A percentile compares a stretch with the other conserved stretches of the same genome.
phyloP scores from a whole-genome alignment of 2,113 vertebrate species.

The Oncorhynchus clarkii region DNA sequence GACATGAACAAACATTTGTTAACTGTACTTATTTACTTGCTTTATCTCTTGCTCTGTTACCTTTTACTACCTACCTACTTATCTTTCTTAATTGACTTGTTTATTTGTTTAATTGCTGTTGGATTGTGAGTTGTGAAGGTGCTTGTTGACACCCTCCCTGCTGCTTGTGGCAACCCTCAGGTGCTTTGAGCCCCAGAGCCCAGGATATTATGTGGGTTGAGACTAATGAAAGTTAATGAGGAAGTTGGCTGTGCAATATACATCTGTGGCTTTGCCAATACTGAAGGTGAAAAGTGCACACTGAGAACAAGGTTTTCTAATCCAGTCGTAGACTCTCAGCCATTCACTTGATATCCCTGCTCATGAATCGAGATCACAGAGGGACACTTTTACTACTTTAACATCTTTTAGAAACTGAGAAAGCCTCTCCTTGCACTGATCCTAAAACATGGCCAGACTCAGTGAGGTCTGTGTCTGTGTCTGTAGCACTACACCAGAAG shows the following conservation, averaged over 20 bases:
- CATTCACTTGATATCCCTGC: background rate
- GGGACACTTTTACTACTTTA: no score
- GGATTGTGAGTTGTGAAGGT: constrained; percentile 35
- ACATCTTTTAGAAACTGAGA: background rate
- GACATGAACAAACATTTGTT: constrained; percentile 20
- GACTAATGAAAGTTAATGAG: constrained; percentile 59
- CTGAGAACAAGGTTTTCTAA: constrained; percentile 39
- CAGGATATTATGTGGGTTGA: constrained; percentile 28
- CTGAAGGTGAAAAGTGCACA: constrained; percentile 43
- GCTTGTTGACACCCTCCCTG: constrained; percentile 4
- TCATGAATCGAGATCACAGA: no score
- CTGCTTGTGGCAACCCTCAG: constrained; percentile 21
- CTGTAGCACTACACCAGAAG: background rate
- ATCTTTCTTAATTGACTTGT: constrained; percentile 40
- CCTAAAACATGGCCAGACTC: background rate
- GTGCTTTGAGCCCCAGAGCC: constrained; percentile 39
- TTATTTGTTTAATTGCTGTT: constrained; percentile 47
- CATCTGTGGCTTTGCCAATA: constrained; percentile 44
- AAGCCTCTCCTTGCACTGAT: background rate
- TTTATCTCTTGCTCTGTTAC: constrained; percentile 1
- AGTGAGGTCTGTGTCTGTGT: background rate
- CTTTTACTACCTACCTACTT: no score
- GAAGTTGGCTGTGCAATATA: constrained; percentile 53
- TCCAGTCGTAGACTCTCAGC: background rate
- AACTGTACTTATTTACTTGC: background rate